These are phyloP conservation scores for Iphiclides podalirius DNA, from an alignment of 2,888 invertebrate genomes.

Conservation along the genomic window DNA sequence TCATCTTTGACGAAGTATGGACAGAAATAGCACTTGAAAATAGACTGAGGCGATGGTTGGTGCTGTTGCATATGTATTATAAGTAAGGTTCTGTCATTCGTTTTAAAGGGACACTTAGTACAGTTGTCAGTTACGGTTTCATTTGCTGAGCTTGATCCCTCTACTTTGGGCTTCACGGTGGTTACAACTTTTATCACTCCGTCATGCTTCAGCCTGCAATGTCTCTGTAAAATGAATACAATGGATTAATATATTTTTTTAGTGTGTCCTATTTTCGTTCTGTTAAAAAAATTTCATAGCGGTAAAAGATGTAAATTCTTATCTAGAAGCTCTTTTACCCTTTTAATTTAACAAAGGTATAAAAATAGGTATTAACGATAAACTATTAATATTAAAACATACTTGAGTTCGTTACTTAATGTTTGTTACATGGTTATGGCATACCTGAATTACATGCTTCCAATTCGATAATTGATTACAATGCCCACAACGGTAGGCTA, in stretches of 20 bases:
- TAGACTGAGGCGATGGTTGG: constrained; percentile 82
- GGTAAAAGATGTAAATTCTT: no score
- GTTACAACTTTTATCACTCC: constrained; percentile 85
- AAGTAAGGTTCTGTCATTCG: constrained; percentile 79
- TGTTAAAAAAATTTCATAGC: no score
- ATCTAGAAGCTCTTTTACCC: no score
- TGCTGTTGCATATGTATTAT: constrained; percentile 85
- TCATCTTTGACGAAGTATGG: constrained; percentile 88
- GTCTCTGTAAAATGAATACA: constrained; percentile 88
- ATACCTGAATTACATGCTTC: constrained; percentile 93
- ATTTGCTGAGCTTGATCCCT: constrained; percentile 48
- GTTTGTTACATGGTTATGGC: no score
- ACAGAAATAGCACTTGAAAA: constrained; percentile 90
- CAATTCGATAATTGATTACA: constrained; percentile 91
- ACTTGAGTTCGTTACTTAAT: no score
- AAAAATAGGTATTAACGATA: no score
- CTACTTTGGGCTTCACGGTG: constrained; percentile 71
- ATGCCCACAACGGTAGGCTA: constrained; percentile 86
- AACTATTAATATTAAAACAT: no score
- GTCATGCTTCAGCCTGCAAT: constrained; percentile 88
- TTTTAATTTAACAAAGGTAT: no score
- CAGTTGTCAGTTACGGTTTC: constrained; percentile 73
- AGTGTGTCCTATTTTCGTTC: no score
- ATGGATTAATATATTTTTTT: no score
- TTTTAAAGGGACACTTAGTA: constrained; percentile 86